phyloP scores from a whole-genome alignment of 1,140 invertebrate genomes.

The Drosophila mayri region DNA sequence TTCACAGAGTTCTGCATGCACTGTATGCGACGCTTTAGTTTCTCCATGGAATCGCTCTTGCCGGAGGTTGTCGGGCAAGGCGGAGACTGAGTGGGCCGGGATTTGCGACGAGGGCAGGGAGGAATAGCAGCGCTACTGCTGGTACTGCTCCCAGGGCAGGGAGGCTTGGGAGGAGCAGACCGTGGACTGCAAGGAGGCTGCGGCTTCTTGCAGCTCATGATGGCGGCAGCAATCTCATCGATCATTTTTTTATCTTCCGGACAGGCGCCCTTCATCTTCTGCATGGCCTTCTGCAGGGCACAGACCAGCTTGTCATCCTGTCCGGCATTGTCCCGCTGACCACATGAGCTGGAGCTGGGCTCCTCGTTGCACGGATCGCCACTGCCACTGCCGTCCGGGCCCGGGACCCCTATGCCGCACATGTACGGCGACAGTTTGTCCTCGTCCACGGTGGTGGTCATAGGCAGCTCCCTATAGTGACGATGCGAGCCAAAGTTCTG shows the following conservation, averaged over 20 bases:
- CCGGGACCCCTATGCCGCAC: conserved; percentile 39
- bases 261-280: conserved; percentile 78
- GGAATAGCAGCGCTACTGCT: background rate
- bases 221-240: conserved; percentile 69
- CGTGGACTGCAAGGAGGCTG: conserved; percentile 45
- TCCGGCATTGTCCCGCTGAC: conserved; percentile 27
- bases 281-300: conserved; percentile 70
- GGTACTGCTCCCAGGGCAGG: conserved; percentile 44
- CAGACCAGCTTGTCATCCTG: conserved; percentile 62
- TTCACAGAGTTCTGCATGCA: conserved; percentile 73
- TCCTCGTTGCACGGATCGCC: conserved; percentile 52
- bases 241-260: conserved; percentile 77
- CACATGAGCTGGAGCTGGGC: conserved; percentile 8
- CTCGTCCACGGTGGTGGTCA: conserved; percentile 78
- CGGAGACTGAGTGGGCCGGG: background rate
- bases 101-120: conserved; percentile 16
- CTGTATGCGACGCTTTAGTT: conserved; percentile 67
- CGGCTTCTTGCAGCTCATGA: conserved; percentile 53
- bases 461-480: conserved; percentile 62
- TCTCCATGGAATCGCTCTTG: conserved; percentile 68
- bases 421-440: conserved; percentile 72
- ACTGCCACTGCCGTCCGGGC: conserved; percentile 10
- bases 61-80: background rate
- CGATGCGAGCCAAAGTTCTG: conserved; percentile 77
- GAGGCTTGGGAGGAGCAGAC: conserved; percentile 23